Percentiles rank a stretch among this genome's conserved stretches.
Evolutionary conservation across 2,113 vertebrate genomes (phyloP).

Genomic region (Penelope pileata): DNA sequence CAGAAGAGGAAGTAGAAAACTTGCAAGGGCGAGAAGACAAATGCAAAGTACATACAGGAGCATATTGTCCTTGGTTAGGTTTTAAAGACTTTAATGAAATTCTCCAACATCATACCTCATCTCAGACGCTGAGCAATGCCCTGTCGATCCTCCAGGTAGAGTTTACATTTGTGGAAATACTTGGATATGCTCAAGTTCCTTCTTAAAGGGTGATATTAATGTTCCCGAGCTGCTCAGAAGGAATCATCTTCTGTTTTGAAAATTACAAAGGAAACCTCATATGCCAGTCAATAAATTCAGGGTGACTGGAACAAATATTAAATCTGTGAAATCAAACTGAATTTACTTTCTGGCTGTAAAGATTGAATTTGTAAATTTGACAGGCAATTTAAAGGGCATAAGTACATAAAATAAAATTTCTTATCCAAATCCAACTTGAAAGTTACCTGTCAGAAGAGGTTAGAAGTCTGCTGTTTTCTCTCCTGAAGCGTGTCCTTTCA

Average conservation of each 20-base stretch:
- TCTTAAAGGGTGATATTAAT: not conserved
- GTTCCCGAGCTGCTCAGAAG: not conserved
- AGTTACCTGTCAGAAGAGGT: constrained; percentile 90
- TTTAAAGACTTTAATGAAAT: not conserved
- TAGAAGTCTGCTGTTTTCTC: constrained; percentile 81
- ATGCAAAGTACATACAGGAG: not conserved
- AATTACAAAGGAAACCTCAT: not conserved
- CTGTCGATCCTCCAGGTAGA: not conserved
- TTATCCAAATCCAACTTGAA: constrained; percentile 77
- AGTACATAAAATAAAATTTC: constrained; percentile 71
- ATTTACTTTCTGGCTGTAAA: constrained; percentile 74
- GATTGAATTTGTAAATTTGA: constrained; percentile 76
- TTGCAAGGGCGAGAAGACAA: not conserved
- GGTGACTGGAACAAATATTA: constrained; percentile 67
- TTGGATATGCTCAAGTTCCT: not conserved
- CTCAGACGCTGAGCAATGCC: not conserved
- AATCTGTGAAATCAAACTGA: constrained; percentile 76
- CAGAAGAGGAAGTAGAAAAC: not conserved
- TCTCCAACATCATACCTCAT: not conserved
- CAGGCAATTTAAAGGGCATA: constrained; percentile 75
- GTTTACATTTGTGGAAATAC: not conserved
- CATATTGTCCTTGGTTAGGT: not conserved
- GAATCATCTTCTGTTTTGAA: not conserved
- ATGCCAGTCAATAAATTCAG: constrained; percentile 47
- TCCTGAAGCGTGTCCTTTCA: constrained; percentile 81